Conservation (phyloP, 2,888 invertebrate species). For the Stomorhina lunata region DNA sequence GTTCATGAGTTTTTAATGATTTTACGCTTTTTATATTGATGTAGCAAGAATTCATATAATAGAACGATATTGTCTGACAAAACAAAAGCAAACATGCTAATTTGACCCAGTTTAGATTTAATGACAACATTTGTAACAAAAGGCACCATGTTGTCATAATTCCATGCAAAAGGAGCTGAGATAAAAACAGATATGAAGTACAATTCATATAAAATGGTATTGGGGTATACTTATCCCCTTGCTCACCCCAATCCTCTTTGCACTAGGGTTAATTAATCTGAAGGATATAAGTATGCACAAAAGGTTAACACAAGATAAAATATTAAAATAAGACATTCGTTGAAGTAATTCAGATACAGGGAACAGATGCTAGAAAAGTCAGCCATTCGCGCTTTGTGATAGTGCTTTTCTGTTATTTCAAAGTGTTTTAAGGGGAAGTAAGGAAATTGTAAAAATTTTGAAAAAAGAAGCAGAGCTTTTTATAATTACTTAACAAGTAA, state of each 20-base stretch:
- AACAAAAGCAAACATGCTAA: conserved; percentile 6
- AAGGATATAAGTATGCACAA: background rate
- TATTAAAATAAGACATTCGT: background rate
- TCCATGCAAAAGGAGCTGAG: background rate
- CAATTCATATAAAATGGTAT: no score
- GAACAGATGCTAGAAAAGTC: no score
- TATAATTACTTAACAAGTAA: no score
- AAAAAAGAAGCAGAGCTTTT: no score
- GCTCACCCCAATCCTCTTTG: background rate
- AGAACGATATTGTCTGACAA: background rate
- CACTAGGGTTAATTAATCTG: background rate
- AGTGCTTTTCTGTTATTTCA: no score
- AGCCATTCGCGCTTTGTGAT: no score
- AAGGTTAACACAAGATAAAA: background rate
- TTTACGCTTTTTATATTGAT: background rate
- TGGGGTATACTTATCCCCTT: background rate
- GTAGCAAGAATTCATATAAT: background rate
- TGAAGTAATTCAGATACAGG: background rate
- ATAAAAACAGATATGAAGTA: background rate
- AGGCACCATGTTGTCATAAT: background rate
- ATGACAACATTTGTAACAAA: conserved; percentile 10
- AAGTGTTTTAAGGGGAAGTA: no score
- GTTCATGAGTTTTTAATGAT: conserved; percentile 42
- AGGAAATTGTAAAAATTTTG: no score
- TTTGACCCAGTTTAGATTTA: conserved; percentile 36